phyloP scores from a whole-genome alignment of 2,888 invertebrate genomes.

The Hyles lineata region DNA sequence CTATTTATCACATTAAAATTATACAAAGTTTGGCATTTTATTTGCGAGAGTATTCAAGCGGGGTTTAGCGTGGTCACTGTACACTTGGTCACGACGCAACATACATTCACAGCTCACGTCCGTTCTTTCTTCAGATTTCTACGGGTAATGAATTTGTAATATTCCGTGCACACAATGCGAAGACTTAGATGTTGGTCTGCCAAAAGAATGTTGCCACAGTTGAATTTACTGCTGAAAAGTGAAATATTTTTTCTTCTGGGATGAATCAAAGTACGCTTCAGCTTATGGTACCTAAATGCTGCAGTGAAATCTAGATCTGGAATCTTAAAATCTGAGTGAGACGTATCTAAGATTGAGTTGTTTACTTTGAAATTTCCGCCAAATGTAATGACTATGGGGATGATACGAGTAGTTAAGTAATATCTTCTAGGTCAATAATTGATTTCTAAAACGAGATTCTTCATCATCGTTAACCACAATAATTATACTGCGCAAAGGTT shows the following conservation, averaged over 20 bases:
- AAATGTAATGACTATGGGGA: no score
- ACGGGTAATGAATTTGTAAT: conserved; percentile 64
- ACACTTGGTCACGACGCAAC: conserved; percentile 17
- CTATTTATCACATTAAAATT: background rate
- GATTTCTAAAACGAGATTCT: no score
- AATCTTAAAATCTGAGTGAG: no score
- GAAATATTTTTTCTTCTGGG: background rate
- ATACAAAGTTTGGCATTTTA: background rate
- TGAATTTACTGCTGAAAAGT: background rate
- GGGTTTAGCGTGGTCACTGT: background rate
- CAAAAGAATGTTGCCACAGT: conserved; percentile 58
- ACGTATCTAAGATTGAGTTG: no score
- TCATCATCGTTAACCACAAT: no score
- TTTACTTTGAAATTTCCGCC: no score
- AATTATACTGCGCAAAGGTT: no score
- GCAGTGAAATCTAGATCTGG: no score
- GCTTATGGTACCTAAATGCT: background rate
- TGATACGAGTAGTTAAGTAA: no score
- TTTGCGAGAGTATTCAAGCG: background rate
- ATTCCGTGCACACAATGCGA: conserved; percentile 64
- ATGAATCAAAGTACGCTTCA: background rate
- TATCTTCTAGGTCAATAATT: no score
- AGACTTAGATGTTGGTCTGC: conserved; percentile 60
- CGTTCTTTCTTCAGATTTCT: conserved; percentile 55
- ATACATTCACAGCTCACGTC: conserved; percentile 44